Evolutionary conservation across 2,888 invertebrate genomes (phyloP).

Genomic region (Chymomyza fuscimana): DNA sequence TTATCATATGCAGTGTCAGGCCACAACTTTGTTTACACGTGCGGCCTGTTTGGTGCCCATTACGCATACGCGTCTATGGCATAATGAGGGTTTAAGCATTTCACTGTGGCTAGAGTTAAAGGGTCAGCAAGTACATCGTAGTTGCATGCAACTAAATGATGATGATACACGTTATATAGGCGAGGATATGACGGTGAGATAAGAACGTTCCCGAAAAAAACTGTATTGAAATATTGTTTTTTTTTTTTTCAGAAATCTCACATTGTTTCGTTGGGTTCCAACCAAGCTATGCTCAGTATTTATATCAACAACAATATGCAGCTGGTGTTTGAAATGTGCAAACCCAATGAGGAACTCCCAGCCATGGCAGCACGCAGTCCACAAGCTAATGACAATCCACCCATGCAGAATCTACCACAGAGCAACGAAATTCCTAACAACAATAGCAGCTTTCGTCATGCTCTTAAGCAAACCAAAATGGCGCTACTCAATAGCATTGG

Average conservation of each 20-base stretch:
- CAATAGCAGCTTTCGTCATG: constrained; percentile 68
- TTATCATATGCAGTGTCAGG: constrained; percentile 73
- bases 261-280: constrained; percentile 78
- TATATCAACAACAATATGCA: constrained; percentile 75
- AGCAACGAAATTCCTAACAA: constrained; percentile 17
- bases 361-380: constrained; percentile 12
- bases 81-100: constrained; percentile 75
- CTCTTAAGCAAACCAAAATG: constrained; percentile 76
- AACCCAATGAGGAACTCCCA: constrained; percentile 70
- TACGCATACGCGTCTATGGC: constrained; percentile 75
- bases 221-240: neutral
- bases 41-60: constrained; percentile 78
- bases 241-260: constrained; percentile 70
- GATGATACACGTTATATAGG: constrained; percentile 73
- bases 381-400: constrained; percentile 2
- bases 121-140: constrained; percentile 64
- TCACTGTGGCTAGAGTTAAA: constrained; percentile 78
- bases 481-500: constrained; percentile 77
- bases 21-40: constrained; percentile 75
- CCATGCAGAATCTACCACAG: constrained; percentile 29
- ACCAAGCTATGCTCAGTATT: constrained; percentile 77
- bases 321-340: constrained; percentile 75
- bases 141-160: constrained; percentile 67
- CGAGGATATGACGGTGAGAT: constrained; percentile 68
- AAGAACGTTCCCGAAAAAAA: neutral